phyloP scores from a whole-genome alignment of 2,888 invertebrate species.

The Pseudoips prasinana region DNA sequence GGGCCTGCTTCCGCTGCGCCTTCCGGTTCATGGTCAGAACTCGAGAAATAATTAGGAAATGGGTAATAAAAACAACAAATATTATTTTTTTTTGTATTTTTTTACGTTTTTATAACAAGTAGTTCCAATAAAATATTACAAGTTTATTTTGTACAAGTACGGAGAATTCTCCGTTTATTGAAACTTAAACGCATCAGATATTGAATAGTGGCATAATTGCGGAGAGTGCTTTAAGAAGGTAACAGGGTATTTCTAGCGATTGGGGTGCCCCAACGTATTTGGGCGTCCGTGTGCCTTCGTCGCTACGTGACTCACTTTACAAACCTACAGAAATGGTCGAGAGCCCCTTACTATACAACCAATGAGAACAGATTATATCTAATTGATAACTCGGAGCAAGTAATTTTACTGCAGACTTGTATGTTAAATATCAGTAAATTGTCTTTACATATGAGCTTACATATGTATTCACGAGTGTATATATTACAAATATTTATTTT shows the following conservation, averaged over 20 bases:
- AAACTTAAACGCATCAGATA: constrained; percentile 62
- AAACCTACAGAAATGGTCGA: constrained; percentile 22
- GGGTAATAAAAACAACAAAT: constrained; percentile 37
- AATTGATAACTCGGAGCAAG: neutral
- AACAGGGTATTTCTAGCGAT: constrained; percentile 36
- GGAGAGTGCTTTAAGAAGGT: constrained; percentile 40
- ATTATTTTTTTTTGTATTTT: constrained; percentile 45
- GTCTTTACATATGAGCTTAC: too few species aligned
- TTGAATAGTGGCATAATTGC: constrained; percentile 49
- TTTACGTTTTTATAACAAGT: constrained; percentile 76
- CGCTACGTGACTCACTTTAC: constrained; percentile 43
- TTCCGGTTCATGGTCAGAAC: too few species aligned
- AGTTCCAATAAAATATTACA: constrained; percentile 79
- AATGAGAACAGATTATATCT: constrained; percentile 6
- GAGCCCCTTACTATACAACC: constrained; percentile 38
- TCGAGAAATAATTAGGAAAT: too few species aligned
- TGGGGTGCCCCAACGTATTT: constrained; percentile 38
- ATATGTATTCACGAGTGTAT: too few species aligned
- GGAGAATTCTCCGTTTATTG: constrained; percentile 61
- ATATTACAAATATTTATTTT: too few species aligned
- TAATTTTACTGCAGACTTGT: constrained; percentile 13
- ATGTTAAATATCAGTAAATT: too few species aligned
- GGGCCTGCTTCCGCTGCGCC: too few species aligned
- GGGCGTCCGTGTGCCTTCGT: constrained; percentile 65
- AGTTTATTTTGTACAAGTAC: constrained; percentile 76